phyloP scores from a whole-genome alignment of 2,113 vertebrate genomes.

The Micromys minutus region DNA sequence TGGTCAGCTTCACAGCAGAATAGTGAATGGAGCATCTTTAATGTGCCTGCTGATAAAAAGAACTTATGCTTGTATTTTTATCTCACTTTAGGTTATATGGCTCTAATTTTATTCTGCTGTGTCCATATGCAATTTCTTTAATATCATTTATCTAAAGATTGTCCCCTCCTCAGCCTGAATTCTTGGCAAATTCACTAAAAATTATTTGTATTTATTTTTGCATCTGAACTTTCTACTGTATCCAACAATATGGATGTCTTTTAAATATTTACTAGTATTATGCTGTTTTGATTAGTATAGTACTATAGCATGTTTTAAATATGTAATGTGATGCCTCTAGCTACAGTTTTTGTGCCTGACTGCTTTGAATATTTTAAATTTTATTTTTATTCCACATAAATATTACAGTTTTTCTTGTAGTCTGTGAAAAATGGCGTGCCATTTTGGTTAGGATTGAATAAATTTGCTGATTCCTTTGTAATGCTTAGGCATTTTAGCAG shows the following conservation, averaged over 20 bases:
- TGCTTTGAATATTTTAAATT: background rate
- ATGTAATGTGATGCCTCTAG: background rate
- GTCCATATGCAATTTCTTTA: background rate
- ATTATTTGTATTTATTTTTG: background rate
- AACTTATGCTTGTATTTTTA: background rate
- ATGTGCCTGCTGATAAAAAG: background rate
- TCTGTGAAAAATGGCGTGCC: background rate
- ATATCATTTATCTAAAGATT: background rate
- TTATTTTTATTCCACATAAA: background rate
- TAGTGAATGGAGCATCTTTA: background rate
- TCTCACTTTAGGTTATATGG: background rate
- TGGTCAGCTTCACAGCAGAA: background rate
- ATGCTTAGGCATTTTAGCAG: background rate
- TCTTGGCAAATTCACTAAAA: background rate
- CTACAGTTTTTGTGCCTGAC: background rate
- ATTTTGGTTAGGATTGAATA: background rate
- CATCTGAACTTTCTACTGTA: background rate
- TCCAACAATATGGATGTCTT: background rate
- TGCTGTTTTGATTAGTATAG: background rate
- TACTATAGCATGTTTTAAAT: background rate
- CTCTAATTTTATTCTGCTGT: background rate
- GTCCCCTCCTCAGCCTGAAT: background rate
- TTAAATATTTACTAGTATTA: too few species aligned
- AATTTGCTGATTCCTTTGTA: background rate
- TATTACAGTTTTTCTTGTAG: background rate